Base-by-base conservation (phyloP, 64 coral and sea anemone species). In the Pocillopora verrucosa region DNA sequence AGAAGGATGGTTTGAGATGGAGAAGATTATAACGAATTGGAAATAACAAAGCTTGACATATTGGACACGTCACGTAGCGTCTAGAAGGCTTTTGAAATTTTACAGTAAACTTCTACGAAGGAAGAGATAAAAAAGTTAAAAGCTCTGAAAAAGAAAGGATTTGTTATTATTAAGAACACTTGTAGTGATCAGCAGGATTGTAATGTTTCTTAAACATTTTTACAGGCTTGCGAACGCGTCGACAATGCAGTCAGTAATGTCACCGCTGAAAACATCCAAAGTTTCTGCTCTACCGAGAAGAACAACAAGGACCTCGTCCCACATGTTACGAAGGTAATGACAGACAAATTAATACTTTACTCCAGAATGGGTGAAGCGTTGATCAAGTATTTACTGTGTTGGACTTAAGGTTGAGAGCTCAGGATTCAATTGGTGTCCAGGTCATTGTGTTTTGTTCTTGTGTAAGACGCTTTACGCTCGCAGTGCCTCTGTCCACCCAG, bases 251-350 rank as follows among this genome's bases (percentile, higher is more conserved):
- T 93, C 96, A 60, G 93, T 95, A 25, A 98, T 98, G 90, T 98
- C 96, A 10, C 96, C 96, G 56, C 91, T 98, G 10, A 98, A 98
- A 59, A 98, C 93, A 13, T 98, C 96, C 22, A 98, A 95, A 88
- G 96, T 98, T 13, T 87, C 93, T 22, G 82, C 96, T 25, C 74
- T 94, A 59, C 93, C 96, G 24, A 87, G 96, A 60, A 73, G 96
- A 65, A 95, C 93, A 64, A 92, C 96, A 65, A 94, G 96, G 83
- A 98, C 91, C 34, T 95, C 96, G 56, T 84, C 84, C 13, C 96
- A 98, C 36, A 89, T 90, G 81, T 75, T 95, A 75, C 90, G 92
- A 73, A 95, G 87, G 93, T 95, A 92, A 75, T 56, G 34, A 58
- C n/a, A 72, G 9, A 0, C 20, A 15, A 9, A 61, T 16, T 5